Evolutionary conservation across 2,797 vertebrate species (phyloP), one percentile per base, ranked within the genome.

Genomic region (Chiloscyllium punctatum): DNA sequence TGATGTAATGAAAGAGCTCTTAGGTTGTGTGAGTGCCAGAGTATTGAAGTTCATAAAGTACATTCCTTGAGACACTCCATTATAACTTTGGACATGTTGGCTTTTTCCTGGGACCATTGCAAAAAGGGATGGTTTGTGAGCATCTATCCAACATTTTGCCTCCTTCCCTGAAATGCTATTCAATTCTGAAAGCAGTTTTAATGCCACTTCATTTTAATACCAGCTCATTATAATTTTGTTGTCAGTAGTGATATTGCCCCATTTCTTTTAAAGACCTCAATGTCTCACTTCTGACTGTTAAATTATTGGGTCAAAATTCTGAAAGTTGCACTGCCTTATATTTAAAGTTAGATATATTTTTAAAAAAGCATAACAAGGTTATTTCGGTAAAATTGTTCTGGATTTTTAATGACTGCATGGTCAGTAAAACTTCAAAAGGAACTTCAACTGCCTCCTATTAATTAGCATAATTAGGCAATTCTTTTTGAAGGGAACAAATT

Each of bases 391-490:
- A 91, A 33, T 68, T 37, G 88, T 68, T 91, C 88, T 66, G 18
- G 57, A 91, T 68, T 66, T 62, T 68, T 91, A 91, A 91, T 91
- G 66, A 91, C 88, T 66, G 57, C 62, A 91, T 62, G 88, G 88
- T 91, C 88, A 91, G 88, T 91, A 91, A 66, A 37, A 91, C 88
- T 91, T 91, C 88, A 91, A 91, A 91, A 68, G n/a, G 57, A 91
- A 62, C 62, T 62, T 66, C 62, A 8, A 68, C 57, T 91, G 33
- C 57, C 88, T 66, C 62, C 88, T 66, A 16, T 62, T 68, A 91
- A 91, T 68, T 91, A 68, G n/a, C 33, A 66, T 91, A 91, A 91
- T 91, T 91, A 91, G 62, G 21, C 57, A 91, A 91, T 68, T 91
- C 88, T 91, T 57, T 91, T 91, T 91, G 88, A 91, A 68, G 88